Evolutionary conservation across 2,888 invertebrate species (phyloP).

Genomic region (Drosophila meridionalis): DNA sequence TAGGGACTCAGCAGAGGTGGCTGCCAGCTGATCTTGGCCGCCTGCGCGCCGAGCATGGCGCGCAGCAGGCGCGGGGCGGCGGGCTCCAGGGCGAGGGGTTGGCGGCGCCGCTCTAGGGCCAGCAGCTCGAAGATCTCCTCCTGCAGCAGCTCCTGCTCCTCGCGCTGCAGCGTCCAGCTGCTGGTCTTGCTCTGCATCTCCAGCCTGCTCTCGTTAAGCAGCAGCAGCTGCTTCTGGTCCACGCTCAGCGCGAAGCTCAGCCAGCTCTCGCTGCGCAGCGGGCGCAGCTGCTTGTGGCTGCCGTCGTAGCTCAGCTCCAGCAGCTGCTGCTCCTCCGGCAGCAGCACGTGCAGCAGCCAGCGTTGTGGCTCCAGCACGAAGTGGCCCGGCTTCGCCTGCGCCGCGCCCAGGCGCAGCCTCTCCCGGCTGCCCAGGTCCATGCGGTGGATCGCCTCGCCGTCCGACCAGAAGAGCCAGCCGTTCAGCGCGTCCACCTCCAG

Average conservation of each 20-base stretch:
- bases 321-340: conserved; percentile 45
- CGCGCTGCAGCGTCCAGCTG: conserved; percentile 7
- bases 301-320: conserved; percentile 78
- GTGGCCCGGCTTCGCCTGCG: conserved; percentile 18
- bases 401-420: conserved; percentile 7
- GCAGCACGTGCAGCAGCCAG: conserved; percentile 66
- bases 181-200: conserved; percentile 54
- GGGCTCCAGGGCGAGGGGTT: conserved; percentile 92
- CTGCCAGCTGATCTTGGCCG: conserved; percentile 93
- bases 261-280: conserved; percentile 43
- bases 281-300: conserved; percentile 2
- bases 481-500: conserved; percentile 97
- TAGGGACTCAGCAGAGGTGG: conserved; percentile 88
- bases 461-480: conserved; percentile 93
- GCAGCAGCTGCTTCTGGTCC: conserved; percentile 37
- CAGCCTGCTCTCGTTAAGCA: conserved; percentile 46
- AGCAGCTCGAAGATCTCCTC: conserved; percentile 13
- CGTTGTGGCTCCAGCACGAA: conserved; percentile 63
- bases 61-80: conserved; percentile 92
- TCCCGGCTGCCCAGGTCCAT: conserved; percentile 53
- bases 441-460: conserved; percentile 53
- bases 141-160: background rate
- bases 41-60: conserved; percentile 91
- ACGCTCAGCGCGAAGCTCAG: conserved; percentile 52
- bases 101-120: conserved; percentile 69